These are phyloP conservation scores for Troides aeacus DNA, from an alignment of 2,888 invertebrate genomes.

Conservation along the genomic window DNA sequence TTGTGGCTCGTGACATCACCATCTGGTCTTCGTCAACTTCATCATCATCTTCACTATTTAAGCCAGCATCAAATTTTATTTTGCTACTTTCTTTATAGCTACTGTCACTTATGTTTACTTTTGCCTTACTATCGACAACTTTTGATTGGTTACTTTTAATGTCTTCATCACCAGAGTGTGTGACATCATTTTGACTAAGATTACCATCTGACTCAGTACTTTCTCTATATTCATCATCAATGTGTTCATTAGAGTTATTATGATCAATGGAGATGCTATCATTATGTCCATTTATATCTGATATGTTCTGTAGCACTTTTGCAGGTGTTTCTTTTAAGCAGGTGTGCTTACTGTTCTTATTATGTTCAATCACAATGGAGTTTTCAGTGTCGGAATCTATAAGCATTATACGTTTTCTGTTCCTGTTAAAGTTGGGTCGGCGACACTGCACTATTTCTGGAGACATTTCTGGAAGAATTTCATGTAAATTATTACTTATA, in stretches of 20 bases:
- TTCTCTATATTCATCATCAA: conserved; percentile 30
- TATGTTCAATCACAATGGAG: conserved; percentile 62
- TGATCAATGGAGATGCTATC: background rate
- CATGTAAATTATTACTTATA: background rate
- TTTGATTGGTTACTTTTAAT: conserved; percentile 4
- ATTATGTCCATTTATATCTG: conserved; percentile 8
- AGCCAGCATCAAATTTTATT: conserved; percentile 37
- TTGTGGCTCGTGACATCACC: conserved; percentile 71
- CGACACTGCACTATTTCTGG: conserved; percentile 63
- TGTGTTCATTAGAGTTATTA: conserved; percentile 13
- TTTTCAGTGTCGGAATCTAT: conserved; percentile 70
- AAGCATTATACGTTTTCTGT: conserved; percentile 61
- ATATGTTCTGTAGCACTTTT: conserved; percentile 39
- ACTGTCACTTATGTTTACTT: background rate
- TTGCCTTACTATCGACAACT: background rate
- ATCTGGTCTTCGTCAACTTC: conserved; percentile 61
- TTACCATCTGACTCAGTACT: conserved; percentile 31
- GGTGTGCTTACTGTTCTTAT: conserved; percentile 52
- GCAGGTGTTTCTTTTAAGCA: conserved; percentile 66
- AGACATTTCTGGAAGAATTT: conserved; percentile 44
- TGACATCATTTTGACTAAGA: conserved; percentile 15
- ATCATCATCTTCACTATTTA: conserved; percentile 33
- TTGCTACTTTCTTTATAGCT: background rate
- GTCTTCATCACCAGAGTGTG: conserved; percentile 8
- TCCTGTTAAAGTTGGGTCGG: conserved; percentile 46